Evolutionary conservation across 2,113 vertebrate genomes (phyloP).

Genomic region (Sander vitreus): DNA sequence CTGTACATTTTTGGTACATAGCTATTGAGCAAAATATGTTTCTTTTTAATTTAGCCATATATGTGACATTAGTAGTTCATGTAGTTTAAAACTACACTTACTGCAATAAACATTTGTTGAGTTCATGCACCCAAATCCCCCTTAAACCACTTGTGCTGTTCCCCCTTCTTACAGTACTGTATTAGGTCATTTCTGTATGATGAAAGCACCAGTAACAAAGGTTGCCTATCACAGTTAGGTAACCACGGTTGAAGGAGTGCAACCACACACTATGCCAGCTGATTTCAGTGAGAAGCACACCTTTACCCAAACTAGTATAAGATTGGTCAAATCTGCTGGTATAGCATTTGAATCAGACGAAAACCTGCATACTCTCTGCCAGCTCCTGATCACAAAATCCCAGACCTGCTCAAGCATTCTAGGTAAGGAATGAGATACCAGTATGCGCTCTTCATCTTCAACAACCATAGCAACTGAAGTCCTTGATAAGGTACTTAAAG

Average conservation of each 20-base stretch:
- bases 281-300: constrained; percentile 4
- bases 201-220: constrained; percentile 49
- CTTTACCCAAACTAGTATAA: background rate
- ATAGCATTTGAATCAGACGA: background rate
- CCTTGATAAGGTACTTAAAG: constrained; percentile 45
- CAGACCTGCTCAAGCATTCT: background rate
- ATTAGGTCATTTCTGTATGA: constrained; percentile 34
- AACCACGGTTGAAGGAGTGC: constrained; percentile 21
- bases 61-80: background rate
- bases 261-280: background rate
- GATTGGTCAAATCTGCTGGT: background rate
- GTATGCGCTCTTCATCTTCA: constrained; percentile 22
- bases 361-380: background rate
- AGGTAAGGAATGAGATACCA: constrained; percentile 27
- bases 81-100: constrained; percentile 1
- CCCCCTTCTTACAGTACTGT: constrained; percentile 4
- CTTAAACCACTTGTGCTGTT: constrained; percentile 24
- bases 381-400: constrained; percentile 13
- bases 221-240: constrained; percentile 37
- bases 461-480: constrained; percentile 58
- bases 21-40: background rate
- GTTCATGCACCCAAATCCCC: constrained; percentile 36
- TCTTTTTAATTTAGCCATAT: background rate
- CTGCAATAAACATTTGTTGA: constrained; percentile 18
- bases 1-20: background rate